phyloP scores from a whole-genome alignment of 2,113 vertebrate genomes.

The Triplophysa siluroides region DNA sequence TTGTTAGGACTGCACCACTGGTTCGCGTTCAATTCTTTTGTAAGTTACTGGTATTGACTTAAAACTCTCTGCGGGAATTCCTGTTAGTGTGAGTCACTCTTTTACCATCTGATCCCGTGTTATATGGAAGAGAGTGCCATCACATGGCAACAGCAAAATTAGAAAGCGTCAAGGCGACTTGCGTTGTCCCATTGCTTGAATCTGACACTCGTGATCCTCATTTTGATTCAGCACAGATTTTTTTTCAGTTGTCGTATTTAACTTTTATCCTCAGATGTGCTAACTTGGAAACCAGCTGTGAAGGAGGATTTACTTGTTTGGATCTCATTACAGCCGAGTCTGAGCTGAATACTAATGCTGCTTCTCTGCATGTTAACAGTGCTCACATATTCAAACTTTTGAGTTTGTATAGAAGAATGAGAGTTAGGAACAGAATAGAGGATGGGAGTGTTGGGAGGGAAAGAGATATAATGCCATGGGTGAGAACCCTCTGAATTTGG shows the following conservation, averaged over 20 bases:
- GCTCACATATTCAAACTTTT: slow-evolving; percentile 68
- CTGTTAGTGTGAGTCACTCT: slow-evolving; percentile 1
- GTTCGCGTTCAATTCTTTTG: neutral
- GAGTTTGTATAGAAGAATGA: slow-evolving; percentile 67
- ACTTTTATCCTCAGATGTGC: slow-evolving; percentile 64
- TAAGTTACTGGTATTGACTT: neutral
- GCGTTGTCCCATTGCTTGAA: neutral
- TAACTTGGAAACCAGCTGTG: slow-evolving; percentile 77
- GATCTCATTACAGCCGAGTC: slow-evolving; percentile 66
- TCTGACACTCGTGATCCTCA: neutral
- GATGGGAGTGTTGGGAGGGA: slow-evolving; percentile 64
- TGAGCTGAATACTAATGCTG: slow-evolving; percentile 82
- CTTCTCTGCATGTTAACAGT: slow-evolving; percentile 77
- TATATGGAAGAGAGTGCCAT: neutral
- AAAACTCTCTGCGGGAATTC: slow-evolving; percentile 4
- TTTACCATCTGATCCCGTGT: slow-evolving; percentile 14
- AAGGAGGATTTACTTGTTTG: slow-evolving; percentile 78
- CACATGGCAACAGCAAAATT: neutral
- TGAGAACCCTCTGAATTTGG: slow-evolving; percentile 37
- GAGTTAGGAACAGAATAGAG: slow-evolving; percentile 63
- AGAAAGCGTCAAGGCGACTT: neutral
- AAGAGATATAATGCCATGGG: slow-evolving; percentile 52
- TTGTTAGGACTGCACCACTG: no score
- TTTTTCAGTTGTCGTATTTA: slow-evolving; percentile 2
- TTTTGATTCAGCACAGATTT: neutral